These are phyloP conservation scores for Galbula dea DNA, from an alignment of 2,113 vertebrate species.

Conservation along the genomic window DNA sequence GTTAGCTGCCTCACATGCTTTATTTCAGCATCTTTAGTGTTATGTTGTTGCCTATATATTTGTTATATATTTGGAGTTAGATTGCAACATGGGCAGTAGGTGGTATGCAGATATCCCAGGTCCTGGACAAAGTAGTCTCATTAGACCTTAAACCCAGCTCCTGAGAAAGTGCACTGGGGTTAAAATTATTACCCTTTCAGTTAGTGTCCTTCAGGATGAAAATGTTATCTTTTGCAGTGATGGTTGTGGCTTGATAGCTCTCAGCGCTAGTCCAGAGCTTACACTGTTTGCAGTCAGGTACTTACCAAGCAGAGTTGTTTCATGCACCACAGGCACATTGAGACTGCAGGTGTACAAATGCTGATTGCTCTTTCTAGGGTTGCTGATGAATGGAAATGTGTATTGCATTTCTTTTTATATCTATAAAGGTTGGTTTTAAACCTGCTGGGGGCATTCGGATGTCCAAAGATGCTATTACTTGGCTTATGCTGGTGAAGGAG, in stretches of 20 bases:
- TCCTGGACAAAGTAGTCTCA: neutral
- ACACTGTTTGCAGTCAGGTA: neutral
- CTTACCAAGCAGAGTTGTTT: neutral
- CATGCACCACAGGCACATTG: neutral
- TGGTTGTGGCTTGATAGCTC: neutral
- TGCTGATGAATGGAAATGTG: neutral
- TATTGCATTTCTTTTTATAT: neutral
- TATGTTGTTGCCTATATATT: neutral
- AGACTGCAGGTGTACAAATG: neutral
- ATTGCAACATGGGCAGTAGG: neutral
- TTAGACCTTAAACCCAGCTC: neutral
- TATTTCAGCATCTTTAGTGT: neutral
- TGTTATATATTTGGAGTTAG: neutral
- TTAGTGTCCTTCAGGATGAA: neutral
- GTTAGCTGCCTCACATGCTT: neutral
- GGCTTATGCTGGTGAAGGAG: slow-evolving; percentile 91
- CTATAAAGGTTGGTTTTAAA: slow-evolving; percentile 84
- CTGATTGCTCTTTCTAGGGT: neutral
- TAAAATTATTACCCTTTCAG: neutral
- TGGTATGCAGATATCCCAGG: neutral
- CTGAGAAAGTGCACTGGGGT: neutral
- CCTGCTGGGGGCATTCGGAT: slow-evolving; percentile 94
- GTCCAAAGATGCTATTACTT: slow-evolving; percentile 85
- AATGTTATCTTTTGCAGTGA: neutral
- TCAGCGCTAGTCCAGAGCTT: neutral